phyloP scores from a whole-genome alignment of 2,113 vertebrate species.

The Pachypanchax playfairii region DNA sequence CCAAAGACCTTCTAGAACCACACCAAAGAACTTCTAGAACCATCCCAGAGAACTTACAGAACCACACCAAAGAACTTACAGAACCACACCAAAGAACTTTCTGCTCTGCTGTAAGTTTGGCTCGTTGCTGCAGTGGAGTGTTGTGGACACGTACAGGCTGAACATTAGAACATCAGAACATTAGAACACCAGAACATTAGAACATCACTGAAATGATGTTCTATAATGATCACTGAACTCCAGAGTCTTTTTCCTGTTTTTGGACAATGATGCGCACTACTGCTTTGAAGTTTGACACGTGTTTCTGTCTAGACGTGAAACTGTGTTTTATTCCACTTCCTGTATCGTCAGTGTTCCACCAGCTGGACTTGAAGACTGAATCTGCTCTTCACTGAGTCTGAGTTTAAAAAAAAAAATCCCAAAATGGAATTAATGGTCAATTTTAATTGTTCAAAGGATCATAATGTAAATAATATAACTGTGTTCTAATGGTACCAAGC shows the following conservation, averaged over 20 bases:
- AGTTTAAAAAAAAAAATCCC: background rate
- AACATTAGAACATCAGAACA: background rate
- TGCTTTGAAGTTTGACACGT: constrained; percentile 16
- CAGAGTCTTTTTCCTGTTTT: constrained; percentile 32
- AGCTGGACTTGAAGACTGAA: constrained; percentile 71
- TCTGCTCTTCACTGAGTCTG: constrained; percentile 52
- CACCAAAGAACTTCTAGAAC: constrained; percentile 32
- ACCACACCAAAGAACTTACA: too few species aligned
- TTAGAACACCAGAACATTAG: constrained; percentile 6
- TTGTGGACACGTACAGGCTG: background rate
- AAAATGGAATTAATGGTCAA: constrained; percentile 47
- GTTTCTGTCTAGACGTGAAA: constrained; percentile 8
- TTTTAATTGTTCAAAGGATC: constrained; percentile 34
- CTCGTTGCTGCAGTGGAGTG: constrained; percentile 9
- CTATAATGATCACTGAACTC: constrained; percentile 22
- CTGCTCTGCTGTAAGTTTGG: background rate
- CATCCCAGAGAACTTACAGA: too few species aligned
- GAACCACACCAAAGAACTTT: too few species aligned
- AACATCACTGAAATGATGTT: constrained; percentile 7
- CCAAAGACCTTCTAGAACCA: too few species aligned
- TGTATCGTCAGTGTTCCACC: constrained; percentile 56
- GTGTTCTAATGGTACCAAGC: too few species aligned
- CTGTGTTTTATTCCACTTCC: constrained; percentile 30
- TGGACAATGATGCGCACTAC: constrained; percentile 47
- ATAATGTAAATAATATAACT: constrained; percentile 75